Percentiles rank a stretch among this genome's conserved stretches.
Conservation (phyloP, 2,113 vertebrate genomes). For the Onychostruthus taczanowskii region DNA sequence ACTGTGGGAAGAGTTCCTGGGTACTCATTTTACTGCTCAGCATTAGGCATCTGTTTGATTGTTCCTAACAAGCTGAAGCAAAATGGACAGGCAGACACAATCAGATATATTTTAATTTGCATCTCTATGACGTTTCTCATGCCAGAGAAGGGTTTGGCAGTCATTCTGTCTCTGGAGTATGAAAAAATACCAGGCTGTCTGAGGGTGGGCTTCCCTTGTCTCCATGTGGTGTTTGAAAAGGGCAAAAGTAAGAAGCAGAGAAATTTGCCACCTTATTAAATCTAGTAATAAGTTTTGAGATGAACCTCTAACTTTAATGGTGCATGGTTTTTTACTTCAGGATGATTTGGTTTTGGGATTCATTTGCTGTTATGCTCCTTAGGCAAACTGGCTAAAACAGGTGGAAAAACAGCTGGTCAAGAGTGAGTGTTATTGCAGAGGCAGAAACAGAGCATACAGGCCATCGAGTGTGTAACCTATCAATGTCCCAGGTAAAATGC, state of each 20-base stretch:
- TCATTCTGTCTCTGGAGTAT: background rate
- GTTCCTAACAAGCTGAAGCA: conserved; percentile 26
- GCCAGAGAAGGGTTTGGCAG: background rate
- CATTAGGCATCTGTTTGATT: conserved; percentile 49
- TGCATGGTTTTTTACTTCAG: background rate
- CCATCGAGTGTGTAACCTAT: background rate
- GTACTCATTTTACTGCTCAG: conserved; percentile 20
- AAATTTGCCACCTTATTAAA: background rate
- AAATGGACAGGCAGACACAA: conserved; percentile 21
- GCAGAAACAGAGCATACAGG: background rate
- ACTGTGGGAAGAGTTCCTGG: conserved; percentile 3
- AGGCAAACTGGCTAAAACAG: background rate
- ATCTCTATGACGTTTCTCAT: background rate
- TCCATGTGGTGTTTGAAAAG: background rate
- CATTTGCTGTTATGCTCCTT: background rate
- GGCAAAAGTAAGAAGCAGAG: background rate
- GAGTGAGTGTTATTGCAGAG: background rate
- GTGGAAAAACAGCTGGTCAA: background rate
- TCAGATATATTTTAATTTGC: conserved; percentile 19
- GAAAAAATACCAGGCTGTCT: background rate
- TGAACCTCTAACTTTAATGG: background rate
- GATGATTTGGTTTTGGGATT: background rate
- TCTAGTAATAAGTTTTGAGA: background rate
- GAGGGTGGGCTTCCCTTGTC: background rate
- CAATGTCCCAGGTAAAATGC: background rate